Evolutionary conservation across 2,888 invertebrate species (phyloP).

Genomic region (Metallyticus violacea): DNA sequence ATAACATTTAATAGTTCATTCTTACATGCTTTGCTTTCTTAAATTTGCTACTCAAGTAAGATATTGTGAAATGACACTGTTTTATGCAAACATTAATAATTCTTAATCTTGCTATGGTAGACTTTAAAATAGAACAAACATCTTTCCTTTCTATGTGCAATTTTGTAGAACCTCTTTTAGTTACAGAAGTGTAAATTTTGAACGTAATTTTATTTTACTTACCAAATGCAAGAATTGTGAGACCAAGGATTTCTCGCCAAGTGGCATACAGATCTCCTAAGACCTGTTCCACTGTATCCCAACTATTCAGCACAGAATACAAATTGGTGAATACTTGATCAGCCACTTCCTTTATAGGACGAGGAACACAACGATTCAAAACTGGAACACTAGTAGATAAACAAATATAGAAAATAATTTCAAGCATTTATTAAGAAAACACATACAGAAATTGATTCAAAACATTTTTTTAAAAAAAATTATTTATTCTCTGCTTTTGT

Average conservation of each 20-base stretch:
- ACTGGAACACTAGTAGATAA: slow-evolving; percentile 61
- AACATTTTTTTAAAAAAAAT: not conserved
- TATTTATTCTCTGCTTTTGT: not conserved
- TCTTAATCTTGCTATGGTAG: no score
- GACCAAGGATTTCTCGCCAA: slow-evolving; percentile 80
- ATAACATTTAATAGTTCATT: no score
- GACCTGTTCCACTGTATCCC: slow-evolving; percentile 86
- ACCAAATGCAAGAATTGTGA: slow-evolving; percentile 81
- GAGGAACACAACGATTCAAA: slow-evolving; percentile 85
- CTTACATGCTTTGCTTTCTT: no score
- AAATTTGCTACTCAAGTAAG: no score
- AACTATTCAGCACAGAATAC: slow-evolving; percentile 79
- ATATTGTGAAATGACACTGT: no score
- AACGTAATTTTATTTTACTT: slow-evolving; percentile 44
- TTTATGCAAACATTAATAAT: no score
- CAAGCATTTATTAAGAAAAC: not conserved
- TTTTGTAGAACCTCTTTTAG: no score
- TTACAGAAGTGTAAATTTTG: no score
- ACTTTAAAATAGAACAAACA: no score
- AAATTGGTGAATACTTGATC: slow-evolving; percentile 65
- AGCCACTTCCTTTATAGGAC: slow-evolving; percentile 62
- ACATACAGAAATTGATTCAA: not conserved
- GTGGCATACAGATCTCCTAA: slow-evolving; percentile 83
- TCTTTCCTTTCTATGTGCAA: no score
- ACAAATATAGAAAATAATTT: not conserved